Evolutionary conservation across 2,113 vertebrate genomes (phyloP), one percentile per base, ranked within the genome.

Genomic region (Odontophorus gujanensis): DNA sequence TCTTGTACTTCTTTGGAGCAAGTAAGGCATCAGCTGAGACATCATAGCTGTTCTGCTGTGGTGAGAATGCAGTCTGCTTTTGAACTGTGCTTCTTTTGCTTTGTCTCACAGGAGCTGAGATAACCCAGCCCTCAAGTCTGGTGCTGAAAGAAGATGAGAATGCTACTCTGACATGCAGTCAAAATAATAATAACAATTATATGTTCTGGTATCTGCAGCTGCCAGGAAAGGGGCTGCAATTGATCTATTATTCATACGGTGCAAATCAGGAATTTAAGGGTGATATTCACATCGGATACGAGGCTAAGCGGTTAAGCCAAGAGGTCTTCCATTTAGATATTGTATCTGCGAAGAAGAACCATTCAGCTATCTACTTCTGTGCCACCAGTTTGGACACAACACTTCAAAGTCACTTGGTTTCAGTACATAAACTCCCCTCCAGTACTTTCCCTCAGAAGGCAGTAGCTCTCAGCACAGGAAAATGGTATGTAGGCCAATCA

Each of bases 331-430:
- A 7, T n/a, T 66, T 97, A 87, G 79, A 67, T 45, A 85, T 98
- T 82, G 53, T 50, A 7, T 73, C 96, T 12, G 68, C 75, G 47
- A 89, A 67, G 28, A 15, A 9, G 72, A 91, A 79, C 34, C 28
- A 98, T 65, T 95, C 96, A 6, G 90, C 89, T 24, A 0, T 73
- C 67, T 97, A 98, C 75, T 90, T 97, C 71, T 97, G 97, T 79
- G 96, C 92, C n/a, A 97, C 96, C 59, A 97, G 90, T 86, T 15
- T 48, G 74, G 45, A 58, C 97, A 97, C 96, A 96, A 95, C 38
- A 11, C 51, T 67, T 81, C 89, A 91, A 61, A 73, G 69, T 87
- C 78, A 84, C 59, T 81, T 91, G 72, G 58, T 74, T 62, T 84
- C 94, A 95, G 90, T 92, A 90, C 96, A 96, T 71, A 96, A 97